A percentile compares a stretch with the other conserved stretches of the same genome.
phyloP scores from a whole-genome alignment of 92 coral and sea anemone genomes.

The Plumapathes pennacea region DNA sequence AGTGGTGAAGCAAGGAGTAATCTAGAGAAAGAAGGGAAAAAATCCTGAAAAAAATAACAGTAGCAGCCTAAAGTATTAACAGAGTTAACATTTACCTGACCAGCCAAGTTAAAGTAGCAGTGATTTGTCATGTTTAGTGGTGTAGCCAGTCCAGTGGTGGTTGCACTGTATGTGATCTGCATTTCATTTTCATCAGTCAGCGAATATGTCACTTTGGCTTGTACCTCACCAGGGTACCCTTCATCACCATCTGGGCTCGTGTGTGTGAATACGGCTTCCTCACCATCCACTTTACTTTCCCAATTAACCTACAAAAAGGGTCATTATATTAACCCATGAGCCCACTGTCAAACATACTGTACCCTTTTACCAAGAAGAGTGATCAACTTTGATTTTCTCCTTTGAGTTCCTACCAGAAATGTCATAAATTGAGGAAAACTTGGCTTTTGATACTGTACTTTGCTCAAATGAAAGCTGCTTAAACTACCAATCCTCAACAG shows the following conservation, averaged over 20 bases:
- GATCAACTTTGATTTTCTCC: no score
- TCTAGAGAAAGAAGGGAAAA: no score
- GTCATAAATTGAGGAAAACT: no score
- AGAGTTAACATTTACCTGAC: conserved; percentile 74
- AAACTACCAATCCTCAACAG: no score
- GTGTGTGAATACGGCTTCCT: conserved; percentile 59
- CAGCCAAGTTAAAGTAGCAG: conserved; percentile 91
- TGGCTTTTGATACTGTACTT: no score
- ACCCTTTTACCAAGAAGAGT: no score
- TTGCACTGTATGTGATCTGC: conserved; percentile 62
- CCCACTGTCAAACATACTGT: no score
- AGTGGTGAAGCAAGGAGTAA: no score
- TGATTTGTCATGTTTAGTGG: conserved; percentile 88
- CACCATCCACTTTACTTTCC: conserved; percentile 59
- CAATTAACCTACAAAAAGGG: conserved; percentile 53
- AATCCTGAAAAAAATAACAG: background rate
- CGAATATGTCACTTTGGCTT: conserved; percentile 48
- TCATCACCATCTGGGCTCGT: conserved; percentile 87
- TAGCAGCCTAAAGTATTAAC: background rate
- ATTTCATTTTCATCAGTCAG: conserved; percentile 78
- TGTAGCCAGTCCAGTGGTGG: conserved; percentile 63
- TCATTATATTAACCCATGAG: no score
- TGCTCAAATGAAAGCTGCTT: no score
- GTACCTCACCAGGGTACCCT: conserved; percentile 80
- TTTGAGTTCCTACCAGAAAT: no score